These are phyloP conservation scores for Synergus umbraculus DNA, from an alignment of 2,888 invertebrate species.

Conservation along the genomic window DNA sequence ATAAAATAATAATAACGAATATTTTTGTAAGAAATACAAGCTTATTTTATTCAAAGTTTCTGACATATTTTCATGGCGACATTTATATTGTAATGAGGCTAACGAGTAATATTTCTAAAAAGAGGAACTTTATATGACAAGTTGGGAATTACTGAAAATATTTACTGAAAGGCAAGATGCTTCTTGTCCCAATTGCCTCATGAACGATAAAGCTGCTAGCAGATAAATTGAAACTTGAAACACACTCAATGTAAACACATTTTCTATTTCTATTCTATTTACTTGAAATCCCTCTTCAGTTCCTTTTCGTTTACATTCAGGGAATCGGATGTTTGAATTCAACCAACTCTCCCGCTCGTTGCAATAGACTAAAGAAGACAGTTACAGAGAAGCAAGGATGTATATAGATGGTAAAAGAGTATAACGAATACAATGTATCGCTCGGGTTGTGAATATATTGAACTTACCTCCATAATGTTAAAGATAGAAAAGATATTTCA, in stretches of 20 bases:
- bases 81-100: not conserved
- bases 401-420: not conserved
- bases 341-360: conserved; percentile 24
- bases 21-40: no score
- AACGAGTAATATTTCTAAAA: not conserved
- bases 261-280: conserved; percentile 7
- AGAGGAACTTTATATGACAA: not conserved
- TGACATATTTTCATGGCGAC: no score
- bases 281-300: not conserved
- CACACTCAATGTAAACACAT: conserved; percentile 16
- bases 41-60: no score
- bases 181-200: not conserved
- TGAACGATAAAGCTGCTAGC: not conserved
- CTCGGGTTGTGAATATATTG: conserved; percentile 49
- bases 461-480: conserved; percentile 63
- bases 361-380: conserved; percentile 31
- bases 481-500: conserved; percentile 68
- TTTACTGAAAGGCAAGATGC: not conserved
- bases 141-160: not conserved
- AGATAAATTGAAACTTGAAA: conserved; percentile 18
- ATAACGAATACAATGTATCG: conserved; percentile 18
- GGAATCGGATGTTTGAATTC: conserved; percentile 38
- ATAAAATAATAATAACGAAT: no score
- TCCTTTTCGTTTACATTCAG: conserved; percentile 6
- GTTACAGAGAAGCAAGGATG: conserved; percentile 22